Evolutionary conservation across 2,797 vertebrate species (phyloP), one percentile per base, ranked within the genome.

Genomic region (Hipposideros larvatus): DNA sequence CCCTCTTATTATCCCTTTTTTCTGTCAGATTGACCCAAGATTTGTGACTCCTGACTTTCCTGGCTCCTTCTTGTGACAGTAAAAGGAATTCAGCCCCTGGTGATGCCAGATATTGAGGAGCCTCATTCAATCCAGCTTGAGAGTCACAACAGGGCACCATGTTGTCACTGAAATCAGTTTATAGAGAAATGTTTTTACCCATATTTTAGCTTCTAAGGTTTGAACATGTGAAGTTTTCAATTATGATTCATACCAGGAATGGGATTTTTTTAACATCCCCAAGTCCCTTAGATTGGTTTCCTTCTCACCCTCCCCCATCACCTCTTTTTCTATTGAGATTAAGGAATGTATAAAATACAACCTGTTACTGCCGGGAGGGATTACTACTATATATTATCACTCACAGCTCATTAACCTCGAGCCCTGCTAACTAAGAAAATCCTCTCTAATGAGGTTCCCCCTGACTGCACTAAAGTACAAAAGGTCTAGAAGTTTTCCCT

Each of bases 381-480:
- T 98, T 98, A 98, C 98, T 98, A 96, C 97, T 98, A 98, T 98
- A 98, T 98, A 98, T 98, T 98, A 98, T 98, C 98, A 98, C 98
- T 98, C 98, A 98, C 98, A 98, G 98, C 98, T 98, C 98, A 98
- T 98, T 99, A 99, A 99, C 98, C 98, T 97, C 0, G 0, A 99
- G 97, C 98, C 98, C 98, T 98, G 98, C 98, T 98, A 98, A 98
- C 98, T 98, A 98, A 98, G 98, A 98, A 98, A 98, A 99, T 98
- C 98, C 98, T 97, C 95, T 98, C 97, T 99, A 99, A 99, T 98
- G 98, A 98, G 98, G 98, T 98, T 98, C 98, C 97, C 97, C 97
- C 98, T 98, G 98, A 98, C 98, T 98, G 97, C 97, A 98, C 98
- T 97, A 95, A 98, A 98, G 98, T 98, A 98, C 98, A 98, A 98